A percentile compares a stretch with the other conserved stretches of the same genome.
Conservation (phyloP, 1,140 invertebrate species). For the Planococcus citri region DNA sequence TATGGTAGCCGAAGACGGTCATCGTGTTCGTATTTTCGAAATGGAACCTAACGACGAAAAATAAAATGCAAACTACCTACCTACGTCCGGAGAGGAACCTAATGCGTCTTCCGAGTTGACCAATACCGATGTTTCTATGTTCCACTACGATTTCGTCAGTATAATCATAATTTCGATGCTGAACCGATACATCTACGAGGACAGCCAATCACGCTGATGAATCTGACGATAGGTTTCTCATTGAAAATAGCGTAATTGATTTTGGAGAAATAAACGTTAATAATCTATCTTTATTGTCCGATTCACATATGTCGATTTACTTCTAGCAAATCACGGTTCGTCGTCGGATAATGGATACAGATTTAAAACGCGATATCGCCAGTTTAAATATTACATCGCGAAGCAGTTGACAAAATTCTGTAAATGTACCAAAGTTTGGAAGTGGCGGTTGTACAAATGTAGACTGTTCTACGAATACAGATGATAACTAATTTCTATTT, state of each 20-base stretch:
- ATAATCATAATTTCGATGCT: not conserved
- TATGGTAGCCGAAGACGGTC: slow-evolving; percentile 60
- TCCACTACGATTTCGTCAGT: not conserved
- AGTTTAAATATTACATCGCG: not conserved
- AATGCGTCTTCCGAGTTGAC: not conserved
- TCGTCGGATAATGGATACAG: slow-evolving; percentile 1
- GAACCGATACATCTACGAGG: not conserved
- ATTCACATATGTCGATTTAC: slow-evolving; percentile 2
- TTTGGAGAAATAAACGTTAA: slow-evolving; percentile 1
- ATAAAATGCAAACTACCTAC: slow-evolving; percentile 49
- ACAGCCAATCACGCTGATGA: not conserved
- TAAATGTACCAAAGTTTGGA: not conserved
- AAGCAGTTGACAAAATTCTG: not conserved
- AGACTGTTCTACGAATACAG: no score
- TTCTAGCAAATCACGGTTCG: not conserved
- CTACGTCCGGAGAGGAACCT: not conserved
- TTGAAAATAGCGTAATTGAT: not conserved
- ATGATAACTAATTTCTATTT: no score
- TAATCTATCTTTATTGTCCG: not conserved
- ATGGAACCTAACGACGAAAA: slow-evolving; percentile 87
- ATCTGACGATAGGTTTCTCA: not conserved
- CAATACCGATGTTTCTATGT: not conserved
- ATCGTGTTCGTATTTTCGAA: slow-evolving; percentile 74
- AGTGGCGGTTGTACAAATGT: not conserved
- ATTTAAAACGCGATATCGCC: slow-evolving; percentile 9